Evolutionary conservation across 2,797 vertebrate genomes (phyloP).

Genomic region (Xiphorhynchus erythropygius): DNA sequence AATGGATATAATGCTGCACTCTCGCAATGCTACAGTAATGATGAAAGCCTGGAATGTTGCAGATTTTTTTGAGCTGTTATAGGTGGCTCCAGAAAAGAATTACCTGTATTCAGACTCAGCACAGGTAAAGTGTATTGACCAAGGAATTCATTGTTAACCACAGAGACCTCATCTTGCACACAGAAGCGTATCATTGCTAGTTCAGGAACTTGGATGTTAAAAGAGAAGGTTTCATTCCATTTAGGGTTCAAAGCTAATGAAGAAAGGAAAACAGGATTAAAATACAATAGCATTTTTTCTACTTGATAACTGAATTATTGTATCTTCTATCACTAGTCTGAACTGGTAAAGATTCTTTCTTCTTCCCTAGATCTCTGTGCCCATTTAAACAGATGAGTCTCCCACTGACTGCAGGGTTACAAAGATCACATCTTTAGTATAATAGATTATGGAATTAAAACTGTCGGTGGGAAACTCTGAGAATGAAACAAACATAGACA

Average conservation of each 20-base stretch:
- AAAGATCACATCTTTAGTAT: neutral
- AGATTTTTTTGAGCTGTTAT: neutral
- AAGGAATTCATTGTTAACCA: conserved; percentile 82
- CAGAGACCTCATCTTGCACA: conserved; percentile 77
- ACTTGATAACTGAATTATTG: neutral
- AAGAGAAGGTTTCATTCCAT: conserved; percentile 84
- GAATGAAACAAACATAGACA: neutral
- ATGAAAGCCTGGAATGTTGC: neutral
- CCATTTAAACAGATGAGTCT: neutral
- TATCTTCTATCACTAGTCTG: neutral
- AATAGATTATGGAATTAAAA: neutral
- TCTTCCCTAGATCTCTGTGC: neutral
- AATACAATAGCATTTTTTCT: neutral
- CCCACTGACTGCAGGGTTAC: neutral
- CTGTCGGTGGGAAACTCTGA: neutral
- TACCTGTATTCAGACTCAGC: conserved; percentile 86
- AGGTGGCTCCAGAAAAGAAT: neutral
- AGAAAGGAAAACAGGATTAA: neutral
- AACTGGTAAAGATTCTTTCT: neutral
- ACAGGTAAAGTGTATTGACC: conserved; percentile 88
- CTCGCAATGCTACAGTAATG: neutral
- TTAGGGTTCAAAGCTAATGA: conserved; percentile 80
- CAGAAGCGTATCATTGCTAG: conserved; percentile 86
- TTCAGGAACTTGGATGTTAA: conserved; percentile 82
- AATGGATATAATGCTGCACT: neutral